phyloP scores from a whole-genome alignment of 2,797 vertebrate species.

The Eupleurogrammus muticus region DNA sequence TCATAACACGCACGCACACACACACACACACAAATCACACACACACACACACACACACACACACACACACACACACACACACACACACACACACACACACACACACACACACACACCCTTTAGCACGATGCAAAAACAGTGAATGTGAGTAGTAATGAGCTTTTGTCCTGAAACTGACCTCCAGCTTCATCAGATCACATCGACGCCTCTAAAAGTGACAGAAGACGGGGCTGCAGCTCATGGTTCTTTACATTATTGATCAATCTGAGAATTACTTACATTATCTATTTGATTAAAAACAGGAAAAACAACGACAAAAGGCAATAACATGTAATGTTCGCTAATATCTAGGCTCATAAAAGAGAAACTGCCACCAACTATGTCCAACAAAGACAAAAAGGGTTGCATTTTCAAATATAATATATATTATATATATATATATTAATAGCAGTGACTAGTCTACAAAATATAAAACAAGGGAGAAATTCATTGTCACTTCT shows the following conservation, averaged over 20 bases:
- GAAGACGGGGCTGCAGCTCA: not conserved
- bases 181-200: not conserved
- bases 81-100: no score
- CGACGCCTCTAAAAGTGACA: not conserved
- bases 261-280: not conserved
- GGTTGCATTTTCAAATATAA: not conserved
- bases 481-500: not conserved
- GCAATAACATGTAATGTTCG: not conserved
- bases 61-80: no score
- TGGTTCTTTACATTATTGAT: not conserved
- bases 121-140: not conserved
- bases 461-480: not conserved
- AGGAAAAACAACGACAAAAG: no score
- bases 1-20: not conserved
- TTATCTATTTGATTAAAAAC: no score
- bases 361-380: no score
- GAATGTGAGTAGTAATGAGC: not conserved
- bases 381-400: not conserved
- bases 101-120: not conserved
- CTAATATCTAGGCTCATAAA: no score
- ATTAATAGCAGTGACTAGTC: not conserved
- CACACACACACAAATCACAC: no score
- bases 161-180: not conserved
- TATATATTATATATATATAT: no score
- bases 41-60: no score